These are phyloP conservation scores for Hylaeus anthracinus DNA, from an alignment of 1,140 invertebrate genomes.

Conservation along the genomic window DNA sequence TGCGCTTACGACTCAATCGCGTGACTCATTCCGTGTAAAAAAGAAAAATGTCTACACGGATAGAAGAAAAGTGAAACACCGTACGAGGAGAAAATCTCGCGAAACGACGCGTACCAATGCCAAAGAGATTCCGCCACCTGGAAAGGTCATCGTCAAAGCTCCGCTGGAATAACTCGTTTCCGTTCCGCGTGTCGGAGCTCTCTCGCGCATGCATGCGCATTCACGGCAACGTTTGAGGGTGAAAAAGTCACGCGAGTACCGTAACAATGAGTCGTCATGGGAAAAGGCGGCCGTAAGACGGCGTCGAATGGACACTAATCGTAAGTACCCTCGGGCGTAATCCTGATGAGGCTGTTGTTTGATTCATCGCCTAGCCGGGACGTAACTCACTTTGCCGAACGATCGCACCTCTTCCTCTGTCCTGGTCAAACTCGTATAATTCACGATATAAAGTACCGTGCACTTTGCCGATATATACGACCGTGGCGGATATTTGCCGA, in stretches of 20 bases:
- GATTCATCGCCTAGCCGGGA: slow-evolving; percentile 39
- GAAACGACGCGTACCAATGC: neutral
- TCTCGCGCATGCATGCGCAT: slow-evolving; percentile 17
- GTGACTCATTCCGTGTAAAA: neutral
- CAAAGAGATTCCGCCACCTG: slow-evolving; percentile 21
- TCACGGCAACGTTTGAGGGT: slow-evolving; percentile 38
- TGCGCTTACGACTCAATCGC: neutral
- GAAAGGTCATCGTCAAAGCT: slow-evolving; percentile 27
- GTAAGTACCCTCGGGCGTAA: slow-evolving; percentile 44
- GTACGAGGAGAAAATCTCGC: neutral
- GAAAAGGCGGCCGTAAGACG: slow-evolving; percentile 45
- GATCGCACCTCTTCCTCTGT: slow-evolving; percentile 29
- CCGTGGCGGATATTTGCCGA: too few relatives aligned
- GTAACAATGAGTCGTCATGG: slow-evolving; percentile 54
- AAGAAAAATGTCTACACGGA: neutral
- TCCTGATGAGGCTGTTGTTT: slow-evolving; percentile 49
- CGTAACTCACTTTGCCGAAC: slow-evolving; percentile 21
- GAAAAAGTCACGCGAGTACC: slow-evolving; percentile 53
- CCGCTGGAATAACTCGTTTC: slow-evolving; percentile 41
- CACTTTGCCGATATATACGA: neutral
- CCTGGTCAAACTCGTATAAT: slow-evolving; percentile 38
- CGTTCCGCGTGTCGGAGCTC: slow-evolving; percentile 22
- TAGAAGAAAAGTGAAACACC: too few relatives aligned
- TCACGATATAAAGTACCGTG: slow-evolving; percentile 18
- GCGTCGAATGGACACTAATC: slow-evolving; percentile 46